Base-by-base conservation (phyloP, 2,797 vertebrate species). In the Australoheros facetus region DNA sequence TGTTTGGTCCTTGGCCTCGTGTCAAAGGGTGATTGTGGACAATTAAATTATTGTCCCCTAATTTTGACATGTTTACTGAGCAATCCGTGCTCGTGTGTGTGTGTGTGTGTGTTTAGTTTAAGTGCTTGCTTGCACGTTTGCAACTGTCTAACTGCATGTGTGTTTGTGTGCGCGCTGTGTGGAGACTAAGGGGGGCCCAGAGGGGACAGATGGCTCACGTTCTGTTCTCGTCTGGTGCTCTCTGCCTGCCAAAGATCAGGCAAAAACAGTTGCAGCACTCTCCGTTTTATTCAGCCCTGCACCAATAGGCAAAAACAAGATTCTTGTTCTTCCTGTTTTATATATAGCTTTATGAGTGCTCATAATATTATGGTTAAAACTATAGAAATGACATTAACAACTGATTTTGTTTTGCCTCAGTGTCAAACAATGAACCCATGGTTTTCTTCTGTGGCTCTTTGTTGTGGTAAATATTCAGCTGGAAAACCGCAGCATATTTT, bases 191-290 rank as follows among this genome's bases (percentile, higher is more conserved):
- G 87, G 86, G 75, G 90, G 71, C 78, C 81, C 85, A 32, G 79
- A 69, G 80, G 78, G 88, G 91, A 93, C 93, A 95, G 94, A 95
- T 95, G 93, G 94, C 88, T 86, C 56, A 10, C 87, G 75, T 85
- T 90, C 90, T 91, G 86, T 86, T 89, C 80, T 92, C 86, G 78
- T 92, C 92, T 93, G 93, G 85, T 93, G 85, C 77, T 76, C 69
- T 71, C 78, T 78, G 87, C 60, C 90, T 95, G 94, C 94, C 93
- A 95, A 93, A 88, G 87, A 92, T 93, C 85, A 89, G 85, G 59
- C 76, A 3, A 89, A 91, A 89, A 86, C 88, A 84, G 80, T 85
- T 81, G 82, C 56, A 79, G 55, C 77, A 28, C 71, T 55, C 83
- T 77, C 72, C 58, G 8, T 78, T 75, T 85, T 81, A 78, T 84